Evolutionary conservation across 2,797 vertebrate species (phyloP).

Genomic region (Allenopithecus nigroviridis): DNA sequence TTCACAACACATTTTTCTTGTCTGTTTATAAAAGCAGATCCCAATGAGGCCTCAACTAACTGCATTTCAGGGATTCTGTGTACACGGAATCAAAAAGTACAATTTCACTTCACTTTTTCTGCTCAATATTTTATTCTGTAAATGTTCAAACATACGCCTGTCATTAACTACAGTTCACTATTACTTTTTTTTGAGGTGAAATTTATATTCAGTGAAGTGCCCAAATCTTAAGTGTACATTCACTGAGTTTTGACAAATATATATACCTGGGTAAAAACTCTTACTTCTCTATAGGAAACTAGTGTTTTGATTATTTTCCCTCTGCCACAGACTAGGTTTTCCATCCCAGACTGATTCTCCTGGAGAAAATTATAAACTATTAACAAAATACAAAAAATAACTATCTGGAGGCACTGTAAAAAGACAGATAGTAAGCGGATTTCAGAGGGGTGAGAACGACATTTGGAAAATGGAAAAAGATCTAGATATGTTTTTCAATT

Average conservation of each 20-base stretch:
- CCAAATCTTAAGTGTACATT: neutral
- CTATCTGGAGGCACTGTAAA: neutral
- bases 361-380: neutral
- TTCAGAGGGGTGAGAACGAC: neutral
- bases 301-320: neutral
- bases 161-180: neutral
- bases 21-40: neutral
- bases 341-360: neutral
- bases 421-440: neutral
- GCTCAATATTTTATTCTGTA: neutral
- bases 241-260: neutral
- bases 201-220: neutral
- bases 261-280: neutral
- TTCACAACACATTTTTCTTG: neutral
- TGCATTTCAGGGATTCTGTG: neutral
- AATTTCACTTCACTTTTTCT: neutral
- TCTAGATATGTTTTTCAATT: neutral
- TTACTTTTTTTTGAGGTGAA: constrained; percentile 20
- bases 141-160: neutral
- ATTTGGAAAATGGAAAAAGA: neutral
- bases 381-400: neutral
- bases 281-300: neutral
- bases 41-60: neutral
- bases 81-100: neutral
- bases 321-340: neutral